Percentiles rank a stretch among this genome's conserved stretches.
Conservation (phyloP, 1,140 invertebrate genomes). For the Kradibia gibbosae region DNA sequence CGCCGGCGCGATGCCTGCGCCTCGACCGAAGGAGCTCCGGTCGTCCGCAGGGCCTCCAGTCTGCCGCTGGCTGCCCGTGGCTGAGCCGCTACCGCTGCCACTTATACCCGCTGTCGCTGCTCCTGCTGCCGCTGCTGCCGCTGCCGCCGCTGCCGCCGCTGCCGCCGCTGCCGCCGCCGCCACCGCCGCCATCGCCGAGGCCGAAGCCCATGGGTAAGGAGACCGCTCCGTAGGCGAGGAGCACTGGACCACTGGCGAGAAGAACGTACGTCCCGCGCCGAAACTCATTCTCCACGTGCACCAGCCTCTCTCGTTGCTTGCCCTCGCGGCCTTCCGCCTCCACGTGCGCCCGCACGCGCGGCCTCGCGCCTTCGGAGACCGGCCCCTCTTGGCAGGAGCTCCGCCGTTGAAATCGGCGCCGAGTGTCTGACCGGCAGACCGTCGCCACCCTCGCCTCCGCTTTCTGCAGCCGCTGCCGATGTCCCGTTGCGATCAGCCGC, state of each 20-base stretch:
- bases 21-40: not conserved
- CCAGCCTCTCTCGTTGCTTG: too few species aligned
- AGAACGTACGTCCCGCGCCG: not conserved
- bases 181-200: not conserved
- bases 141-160: not conserved
- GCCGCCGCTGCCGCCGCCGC: not conserved
- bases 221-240: not conserved
- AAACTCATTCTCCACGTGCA: not conserved
- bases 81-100: not conserved
- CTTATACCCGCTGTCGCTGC: not conserved
- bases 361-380: not conserved
- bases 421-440: not conserved
- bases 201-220: constrained; percentile 4
- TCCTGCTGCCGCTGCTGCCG: not conserved
- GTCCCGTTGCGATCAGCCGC: too few species aligned
- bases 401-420: too few species aligned
- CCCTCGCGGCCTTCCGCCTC: not conserved
- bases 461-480: too few species aligned
- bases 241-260: not conserved
- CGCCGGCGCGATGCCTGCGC: constrained; percentile 33
- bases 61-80: constrained; percentile 46
- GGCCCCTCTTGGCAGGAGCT: not conserved
- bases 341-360: not conserved
- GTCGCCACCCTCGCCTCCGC: too few species aligned
- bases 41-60: constrained; percentile 32